Conservation (phyloP, 2,888 invertebrate species). For the Drosophila histrio region DNA sequence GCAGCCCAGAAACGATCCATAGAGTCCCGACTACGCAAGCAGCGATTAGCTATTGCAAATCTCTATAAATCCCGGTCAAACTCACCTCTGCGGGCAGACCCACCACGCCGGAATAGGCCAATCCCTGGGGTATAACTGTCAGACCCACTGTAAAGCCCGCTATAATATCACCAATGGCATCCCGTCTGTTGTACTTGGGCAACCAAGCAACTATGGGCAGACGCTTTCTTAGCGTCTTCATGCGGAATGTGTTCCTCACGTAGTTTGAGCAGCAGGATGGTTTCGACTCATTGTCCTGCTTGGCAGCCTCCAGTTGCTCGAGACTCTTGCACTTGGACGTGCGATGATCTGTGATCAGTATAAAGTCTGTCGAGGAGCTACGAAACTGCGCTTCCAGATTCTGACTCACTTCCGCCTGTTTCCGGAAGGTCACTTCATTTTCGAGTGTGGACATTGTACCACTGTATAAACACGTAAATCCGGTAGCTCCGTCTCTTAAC, state of each 20-base stretch:
- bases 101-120: slow-evolving; percentile 92
- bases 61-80: background rate
- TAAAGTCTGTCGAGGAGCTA: slow-evolving; percentile 81
- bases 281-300: slow-evolving; percentile 27
- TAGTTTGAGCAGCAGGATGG: slow-evolving; percentile 47
- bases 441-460: slow-evolving; percentile 75
- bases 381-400: slow-evolving; percentile 77
- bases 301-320: slow-evolving; percentile 62
- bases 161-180: slow-evolving; percentile 93
- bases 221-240: slow-evolving; percentile 89
- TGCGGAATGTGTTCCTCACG: slow-evolving; percentile 85
- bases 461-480: background rate
- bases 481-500: slow-evolving; percentile 18
- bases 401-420: slow-evolving; percentile 67
- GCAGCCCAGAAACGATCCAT: slow-evolving; percentile 95
- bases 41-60: background rate
- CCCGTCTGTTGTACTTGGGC: slow-evolving; percentile 88
- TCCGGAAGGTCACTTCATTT: slow-evolving; percentile 74
- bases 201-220: slow-evolving; percentile 91
- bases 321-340: slow-evolving; percentile 71
- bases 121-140: slow-evolving; percentile 89
- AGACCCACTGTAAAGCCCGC: slow-evolving; percentile 96
- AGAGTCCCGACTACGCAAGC: slow-evolving; percentile 91
- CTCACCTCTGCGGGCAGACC: slow-evolving; percentile 89
- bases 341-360: slow-evolving; percentile 80